phyloP scores from a whole-genome alignment of 2,888 invertebrate species.

The Hyposoter dolosus region DNA sequence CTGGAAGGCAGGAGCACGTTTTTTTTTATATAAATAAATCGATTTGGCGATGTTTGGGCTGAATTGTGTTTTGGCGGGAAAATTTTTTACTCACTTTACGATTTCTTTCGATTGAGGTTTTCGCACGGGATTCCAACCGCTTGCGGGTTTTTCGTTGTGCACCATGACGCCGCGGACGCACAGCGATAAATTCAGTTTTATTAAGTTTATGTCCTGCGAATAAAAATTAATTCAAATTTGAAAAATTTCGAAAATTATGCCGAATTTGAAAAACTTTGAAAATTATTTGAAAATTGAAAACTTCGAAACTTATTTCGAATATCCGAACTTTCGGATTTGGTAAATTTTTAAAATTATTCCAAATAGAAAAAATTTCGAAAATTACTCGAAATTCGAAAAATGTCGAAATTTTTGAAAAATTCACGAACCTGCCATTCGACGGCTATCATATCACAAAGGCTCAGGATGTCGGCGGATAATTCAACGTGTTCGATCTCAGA shows the following conservation, averaged over 20 bases:
- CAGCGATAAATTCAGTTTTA: constrained; percentile 79
- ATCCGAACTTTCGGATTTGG: no score
- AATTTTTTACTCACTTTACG: constrained; percentile 71
- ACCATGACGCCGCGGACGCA: constrained; percentile 90
- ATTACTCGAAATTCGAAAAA: neutral
- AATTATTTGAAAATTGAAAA: constrained; percentile 64
- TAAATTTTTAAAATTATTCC: neutral
- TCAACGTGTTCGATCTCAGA: constrained; percentile 86
- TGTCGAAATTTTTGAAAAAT: constrained; percentile 70
- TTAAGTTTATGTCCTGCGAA: constrained; percentile 78
- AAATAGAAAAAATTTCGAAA: neutral
- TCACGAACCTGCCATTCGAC: constrained; percentile 89
- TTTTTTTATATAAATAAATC: neutral
- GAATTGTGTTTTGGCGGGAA: neutral
- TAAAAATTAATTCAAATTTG: neutral
- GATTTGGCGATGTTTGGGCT: neutral
- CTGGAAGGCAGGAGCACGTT: constrained; percentile 70
- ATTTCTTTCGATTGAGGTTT: constrained; percentile 76
- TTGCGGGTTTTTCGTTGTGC: constrained; percentile 88
- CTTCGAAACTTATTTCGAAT: constrained; percentile 68
- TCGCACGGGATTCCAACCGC: constrained; percentile 91
- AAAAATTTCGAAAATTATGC: neutral
- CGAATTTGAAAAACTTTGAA: neutral
- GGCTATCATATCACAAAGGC: constrained; percentile 89
- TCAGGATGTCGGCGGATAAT: constrained; percentile 89